Evolutionary conservation across 2,797 vertebrate species (phyloP).

Genomic region (Sebastes iracundus): DNA sequence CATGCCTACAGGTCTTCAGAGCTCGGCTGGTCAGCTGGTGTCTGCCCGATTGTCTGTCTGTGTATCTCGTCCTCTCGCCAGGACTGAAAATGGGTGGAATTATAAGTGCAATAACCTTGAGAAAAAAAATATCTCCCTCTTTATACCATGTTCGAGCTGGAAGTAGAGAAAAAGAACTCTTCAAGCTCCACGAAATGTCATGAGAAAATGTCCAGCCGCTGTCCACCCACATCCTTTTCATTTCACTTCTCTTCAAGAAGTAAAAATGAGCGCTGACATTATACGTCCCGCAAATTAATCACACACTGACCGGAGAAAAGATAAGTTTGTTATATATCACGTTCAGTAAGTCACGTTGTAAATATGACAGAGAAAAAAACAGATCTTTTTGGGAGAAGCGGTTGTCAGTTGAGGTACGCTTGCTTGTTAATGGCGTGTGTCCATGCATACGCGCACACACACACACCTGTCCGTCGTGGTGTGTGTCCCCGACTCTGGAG

Average conservation of each 20-base stretch:
- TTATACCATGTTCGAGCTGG: slow-evolving; percentile 23
- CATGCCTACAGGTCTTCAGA: slow-evolving; percentile 72
- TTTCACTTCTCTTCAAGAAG: slow-evolving; percentile 22
- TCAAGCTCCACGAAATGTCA: slow-evolving; percentile 27
- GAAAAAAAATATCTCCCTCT: slow-evolving; percentile 18
- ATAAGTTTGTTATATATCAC: not conserved
- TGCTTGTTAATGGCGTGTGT: slow-evolving; percentile 54
- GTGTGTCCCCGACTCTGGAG: slow-evolving; percentile 43
- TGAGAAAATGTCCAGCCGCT: slow-evolving; percentile 39
- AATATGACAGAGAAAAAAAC: not conserved
- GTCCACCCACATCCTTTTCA: slow-evolving; percentile 39
- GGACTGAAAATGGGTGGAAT: slow-evolving; percentile 43
- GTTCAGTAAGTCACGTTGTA: slow-evolving; percentile 15
- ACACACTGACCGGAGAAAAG: not conserved
- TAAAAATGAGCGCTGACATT: slow-evolving; percentile 17
- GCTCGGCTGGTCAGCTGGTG: slow-evolving; percentile 45
- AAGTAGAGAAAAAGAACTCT: slow-evolving; percentile 2
- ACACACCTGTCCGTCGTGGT: slow-evolving; percentile 15
- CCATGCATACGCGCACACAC: not conserved
- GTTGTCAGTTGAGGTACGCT: slow-evolving; percentile 49
- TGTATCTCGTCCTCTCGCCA: slow-evolving; percentile 46
- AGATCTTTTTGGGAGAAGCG: slow-evolving; percentile 13
- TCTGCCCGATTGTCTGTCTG: slow-evolving; percentile 55
- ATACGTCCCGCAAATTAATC: slow-evolving; percentile 7
- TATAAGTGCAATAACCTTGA: slow-evolving; percentile 65